Percentiles rank a stretch among this genome's conserved stretches.
These are phyloP conservation scores for Ctenicera cuprea DNA, from an alignment of 2,888 invertebrate species.

Conservation along the genomic window DNA sequence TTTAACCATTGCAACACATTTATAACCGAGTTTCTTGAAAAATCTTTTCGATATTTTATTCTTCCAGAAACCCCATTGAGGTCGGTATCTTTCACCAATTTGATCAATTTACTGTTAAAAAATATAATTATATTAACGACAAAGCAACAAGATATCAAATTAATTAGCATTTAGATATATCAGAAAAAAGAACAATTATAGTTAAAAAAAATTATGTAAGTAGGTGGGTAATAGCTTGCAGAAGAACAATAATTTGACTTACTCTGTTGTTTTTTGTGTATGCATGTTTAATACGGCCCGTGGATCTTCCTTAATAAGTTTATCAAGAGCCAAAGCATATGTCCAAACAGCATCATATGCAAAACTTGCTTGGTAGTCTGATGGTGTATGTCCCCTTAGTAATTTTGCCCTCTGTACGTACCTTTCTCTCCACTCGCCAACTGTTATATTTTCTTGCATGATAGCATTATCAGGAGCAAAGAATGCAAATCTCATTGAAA, in stretches of 20 bases:
- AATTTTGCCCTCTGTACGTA: conserved; percentile 66
- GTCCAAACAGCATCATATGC: conserved; percentile 91
- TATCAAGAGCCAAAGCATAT: conserved; percentile 82
- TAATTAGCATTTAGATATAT: too few species aligned
- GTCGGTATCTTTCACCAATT: conserved; percentile 80
- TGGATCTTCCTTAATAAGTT: conserved; percentile 78
- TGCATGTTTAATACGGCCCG: conserved; percentile 76
- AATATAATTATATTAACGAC: too few species aligned
- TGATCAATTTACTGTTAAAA: conserved; percentile 71
- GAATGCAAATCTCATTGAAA: conserved; percentile 81
- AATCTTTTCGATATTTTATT: conserved; percentile 81
- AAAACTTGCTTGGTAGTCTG: conserved; percentile 83
- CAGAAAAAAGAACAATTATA: too few species aligned
- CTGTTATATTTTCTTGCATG: conserved; percentile 80
- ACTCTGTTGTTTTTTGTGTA: conserved; percentile 74
- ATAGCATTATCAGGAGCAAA: conserved; percentile 77
- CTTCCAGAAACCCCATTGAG: conserved; percentile 85
- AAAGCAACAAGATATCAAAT: too few species aligned
- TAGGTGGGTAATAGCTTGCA: too few species aligned
- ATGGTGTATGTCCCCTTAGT: conserved; percentile 65
- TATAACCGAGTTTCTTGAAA: conserved; percentile 79
- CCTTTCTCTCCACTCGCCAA: conserved; percentile 77
- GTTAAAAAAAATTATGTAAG: too few species aligned
- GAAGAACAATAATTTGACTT: too few species aligned
- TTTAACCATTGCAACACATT: conserved; percentile 78